phyloP scores from a whole-genome alignment of 2,113 vertebrate species.

The Forbesichthys papilliferus region DNA sequence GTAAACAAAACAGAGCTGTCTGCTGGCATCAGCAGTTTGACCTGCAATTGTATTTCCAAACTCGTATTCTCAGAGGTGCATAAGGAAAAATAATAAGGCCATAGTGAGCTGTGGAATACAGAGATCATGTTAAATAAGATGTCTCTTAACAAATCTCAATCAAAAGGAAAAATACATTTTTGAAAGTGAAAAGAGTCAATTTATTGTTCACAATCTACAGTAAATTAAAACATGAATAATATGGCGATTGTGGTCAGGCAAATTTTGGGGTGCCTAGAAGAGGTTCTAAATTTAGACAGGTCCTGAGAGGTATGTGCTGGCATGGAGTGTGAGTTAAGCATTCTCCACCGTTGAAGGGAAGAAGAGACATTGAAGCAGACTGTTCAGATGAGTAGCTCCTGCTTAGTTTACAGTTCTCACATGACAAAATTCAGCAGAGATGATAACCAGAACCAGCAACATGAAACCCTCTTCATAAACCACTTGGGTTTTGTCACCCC shows the following conservation, averaged over 20 bases:
- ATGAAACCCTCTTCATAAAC: neutral
- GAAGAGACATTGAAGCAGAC: conserved; percentile 59
- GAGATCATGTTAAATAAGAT: too few relatives aligned
- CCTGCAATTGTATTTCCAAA: conserved; percentile 74
- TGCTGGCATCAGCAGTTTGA: conserved; percentile 81
- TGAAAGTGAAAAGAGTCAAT: neutral
- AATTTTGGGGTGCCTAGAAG: conserved; percentile 50
- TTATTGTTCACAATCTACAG: conserved; percentile 14
- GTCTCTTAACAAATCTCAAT: neutral
- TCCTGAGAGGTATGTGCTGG: conserved; percentile 78
- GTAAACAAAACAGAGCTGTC: conserved; percentile 77
- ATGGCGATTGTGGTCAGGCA: conserved; percentile 56
- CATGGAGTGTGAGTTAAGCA: conserved; percentile 61
- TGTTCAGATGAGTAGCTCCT: conserved; percentile 55
- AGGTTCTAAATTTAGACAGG: conserved; percentile 80
- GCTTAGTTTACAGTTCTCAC: conserved; percentile 43
- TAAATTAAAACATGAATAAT: conserved; percentile 15
- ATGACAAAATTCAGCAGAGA: conserved; percentile 12
- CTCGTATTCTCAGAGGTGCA: conserved; percentile 48
- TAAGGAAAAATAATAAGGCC: neutral
- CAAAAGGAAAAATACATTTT: neutral
- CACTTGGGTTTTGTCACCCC: too few relatives aligned
- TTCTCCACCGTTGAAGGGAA: conserved; percentile 72
- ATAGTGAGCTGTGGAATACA: neutral
- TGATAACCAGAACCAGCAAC: neutral